Base-by-base conservation (phyloP, 2,797 vertebrate species). In the Kryptopterus vitreolus region DNA sequence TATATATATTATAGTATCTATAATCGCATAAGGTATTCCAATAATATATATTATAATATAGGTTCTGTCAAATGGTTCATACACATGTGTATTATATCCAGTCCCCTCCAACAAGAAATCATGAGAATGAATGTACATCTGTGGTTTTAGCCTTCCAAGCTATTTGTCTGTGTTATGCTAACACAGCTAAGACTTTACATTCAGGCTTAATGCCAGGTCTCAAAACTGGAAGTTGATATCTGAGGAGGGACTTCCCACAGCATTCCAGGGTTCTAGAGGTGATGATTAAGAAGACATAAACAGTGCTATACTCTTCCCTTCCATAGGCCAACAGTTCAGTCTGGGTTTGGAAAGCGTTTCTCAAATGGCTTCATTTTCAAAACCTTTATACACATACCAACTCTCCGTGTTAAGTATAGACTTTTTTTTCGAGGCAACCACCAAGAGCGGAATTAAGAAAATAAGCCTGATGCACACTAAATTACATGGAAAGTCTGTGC, bases 281-380 rank as follows among this genome's bases (percentile, higher is more conserved):
- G 83, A 79, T 52, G 78, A 86, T 79, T 84, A 84, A 65, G 38
- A 81, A 81, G 76, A 62, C 16, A 72, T 76, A 78, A 84, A 82
- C 78, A 66, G 69, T 53, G 74, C 78, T 86, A 72, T 55, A 43
- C 26, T 83, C 74, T 86, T 81, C 38, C n/a, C 20, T 80, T 71
- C 52, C 57, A 69, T 13, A 35, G 62, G 46, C 43, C 68, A 62
- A 62, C 65, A 22, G 58, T 58, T 55, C 71, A 26, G 15, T 46
- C 29, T 52, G 13, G 74, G 53, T 80, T 76, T 77, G 73, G 38
- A 77, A 68, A 82, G 38, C 48, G 77, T 53, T 72, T 80, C 57
- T 80, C 78, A 81, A 65, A 69, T 61, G 26, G 18, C 33, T 81
- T 46, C 53, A 70, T 81, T 81, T 70, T 77, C 38, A 61, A 71